Evolutionary conservation across 2,113 vertebrate species (phyloP), one percentile per base, ranked within the genome.

Genomic region (Aythya baeri): DNA sequence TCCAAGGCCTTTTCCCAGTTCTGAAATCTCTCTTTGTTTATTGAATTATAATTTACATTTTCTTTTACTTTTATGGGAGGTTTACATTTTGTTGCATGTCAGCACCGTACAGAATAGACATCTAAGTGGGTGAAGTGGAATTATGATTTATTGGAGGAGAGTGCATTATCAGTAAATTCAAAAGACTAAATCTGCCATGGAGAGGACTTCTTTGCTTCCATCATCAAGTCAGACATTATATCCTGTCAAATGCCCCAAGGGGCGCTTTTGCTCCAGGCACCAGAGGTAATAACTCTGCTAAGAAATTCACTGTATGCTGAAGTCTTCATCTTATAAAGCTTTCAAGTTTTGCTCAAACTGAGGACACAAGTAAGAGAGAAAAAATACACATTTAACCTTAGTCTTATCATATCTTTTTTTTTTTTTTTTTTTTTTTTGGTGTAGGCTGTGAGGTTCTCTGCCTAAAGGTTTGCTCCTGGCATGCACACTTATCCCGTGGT

Each of bases 121-220:
- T 57, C 27, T 75, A 75, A 95, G 77, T 70, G 88, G 73, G 41
- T 79, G 62, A 96, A 94, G 94, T 55, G 22, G 74, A 89, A 87
- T 89, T 92, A 38, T 94, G 88, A 96, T 95, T 93, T 89, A 93
- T 73, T 75, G 74, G 66, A 75, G n/a, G 25, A 86, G 77, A 94
- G 88, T 92, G 80, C 36, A 73, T 82, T 95, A 92, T 84, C 71
- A 86, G 83, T 95, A 93, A 91, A 94, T 96, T 94, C 92, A 87
- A 84, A 86, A 86, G 83, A 94, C 71, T 97, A 96, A 96, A 93
- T 93, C 93, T 96, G 92, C 71, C 92, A 83, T 36, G 25, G 74
- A 91, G 80, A 87, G 80, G 91, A 70, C 83, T 95, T 96, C 88
- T 91, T 93, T 95, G 88, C 94, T 96, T 96, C 61, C 83, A 81